Conservation (phyloP, 2,113 vertebrate species). For the Elachura formosa region DNA sequence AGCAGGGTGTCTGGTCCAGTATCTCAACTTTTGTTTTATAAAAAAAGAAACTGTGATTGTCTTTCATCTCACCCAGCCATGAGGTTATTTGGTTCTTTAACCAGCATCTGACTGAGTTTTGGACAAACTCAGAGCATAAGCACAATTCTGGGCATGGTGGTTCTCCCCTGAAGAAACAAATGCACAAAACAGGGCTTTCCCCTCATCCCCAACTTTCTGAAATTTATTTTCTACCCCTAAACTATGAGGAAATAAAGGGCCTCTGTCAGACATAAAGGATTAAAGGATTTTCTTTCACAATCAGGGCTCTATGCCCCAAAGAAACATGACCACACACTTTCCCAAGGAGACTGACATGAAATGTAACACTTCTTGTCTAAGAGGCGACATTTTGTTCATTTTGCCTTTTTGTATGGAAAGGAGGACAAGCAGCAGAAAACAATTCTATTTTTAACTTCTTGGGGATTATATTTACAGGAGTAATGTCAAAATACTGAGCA, state of each 20-base stretch:
- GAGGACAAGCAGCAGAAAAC: not conserved
- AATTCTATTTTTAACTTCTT: conserved; percentile 10
- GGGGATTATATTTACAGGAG: not conserved
- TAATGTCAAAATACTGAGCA: not conserved
- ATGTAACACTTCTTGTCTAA: not conserved
- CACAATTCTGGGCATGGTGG: not conserved
- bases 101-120: not conserved
- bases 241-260: not conserved
- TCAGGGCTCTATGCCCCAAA: not conserved
- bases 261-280: not conserved
- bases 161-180: not conserved
- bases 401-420: not conserved
- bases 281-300: not conserved
- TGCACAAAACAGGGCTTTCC: not conserved
- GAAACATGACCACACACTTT: not conserved
- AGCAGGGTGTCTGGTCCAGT: not conserved
- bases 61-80: not conserved
- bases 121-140: not conserved
- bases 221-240: not conserved
- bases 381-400: not conserved
- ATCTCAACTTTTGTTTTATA: not conserved
- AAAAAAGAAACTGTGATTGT: not conserved
- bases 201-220: not conserved
- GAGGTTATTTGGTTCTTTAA: not conserved
- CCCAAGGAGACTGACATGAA: not conserved